phyloP scores from a whole-genome alignment of 2,113 vertebrate species.

The Colistium nudipinnis region DNA sequence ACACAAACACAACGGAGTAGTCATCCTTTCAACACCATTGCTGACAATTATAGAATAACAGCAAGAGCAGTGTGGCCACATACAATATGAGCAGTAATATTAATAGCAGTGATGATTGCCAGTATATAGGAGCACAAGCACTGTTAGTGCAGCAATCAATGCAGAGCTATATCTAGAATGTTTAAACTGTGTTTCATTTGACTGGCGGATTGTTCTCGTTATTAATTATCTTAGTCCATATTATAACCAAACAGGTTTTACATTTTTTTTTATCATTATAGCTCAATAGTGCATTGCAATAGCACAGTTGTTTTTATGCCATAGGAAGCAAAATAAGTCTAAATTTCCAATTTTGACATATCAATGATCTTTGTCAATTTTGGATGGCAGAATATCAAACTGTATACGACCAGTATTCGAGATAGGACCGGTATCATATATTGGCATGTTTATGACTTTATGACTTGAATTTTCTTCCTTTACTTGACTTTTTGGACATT shows the following conservation, averaged over 20 bases:
- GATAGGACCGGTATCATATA: no score
- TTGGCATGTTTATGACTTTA: no score
- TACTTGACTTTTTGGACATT: no score
- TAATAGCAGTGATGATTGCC: slow-evolving; percentile 48
- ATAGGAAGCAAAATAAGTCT: slow-evolving; percentile 4
- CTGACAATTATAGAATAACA: slow-evolving; percentile 61
- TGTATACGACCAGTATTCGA: no score
- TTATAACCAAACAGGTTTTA: background rate
- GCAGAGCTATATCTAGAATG: slow-evolving; percentile 47
- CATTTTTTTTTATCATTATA: background rate
- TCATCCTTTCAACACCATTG: slow-evolving; percentile 23
- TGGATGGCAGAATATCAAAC: no score
- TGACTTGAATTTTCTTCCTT: no score
- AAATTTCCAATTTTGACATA: background rate
- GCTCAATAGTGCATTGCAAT: background rate
- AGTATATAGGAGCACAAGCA: slow-evolving; percentile 26
- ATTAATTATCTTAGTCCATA: slow-evolving; percentile 26
- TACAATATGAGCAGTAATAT: slow-evolving; percentile 49
- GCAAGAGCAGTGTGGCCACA: slow-evolving; percentile 29
- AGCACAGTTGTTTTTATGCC: background rate
- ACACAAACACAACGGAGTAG: slow-evolving; percentile 40
- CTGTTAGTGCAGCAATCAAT: slow-evolving; percentile 61
- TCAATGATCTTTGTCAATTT: no score
- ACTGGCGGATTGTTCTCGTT: background rate
- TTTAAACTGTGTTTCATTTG: slow-evolving; percentile 20